Evolutionary conservation across 2,113 vertebrate genomes (phyloP), one percentile per base, ranked within the genome.

Genomic region (Rhea americana): DNA sequence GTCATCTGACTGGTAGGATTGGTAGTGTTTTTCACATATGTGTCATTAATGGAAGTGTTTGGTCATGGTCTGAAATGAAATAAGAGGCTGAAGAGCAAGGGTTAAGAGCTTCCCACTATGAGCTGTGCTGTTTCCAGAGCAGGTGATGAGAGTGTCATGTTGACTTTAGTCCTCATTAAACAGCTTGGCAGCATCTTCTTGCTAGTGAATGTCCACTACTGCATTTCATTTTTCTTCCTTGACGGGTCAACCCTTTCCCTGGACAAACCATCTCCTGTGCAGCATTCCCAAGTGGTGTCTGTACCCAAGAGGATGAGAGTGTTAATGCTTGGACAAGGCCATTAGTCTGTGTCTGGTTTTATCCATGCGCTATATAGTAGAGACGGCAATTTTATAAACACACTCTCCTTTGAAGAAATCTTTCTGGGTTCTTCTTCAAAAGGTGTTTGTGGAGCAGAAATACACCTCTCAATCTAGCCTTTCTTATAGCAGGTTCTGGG

Each of bases 371-470:
- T 12, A 10, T n/a, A 3, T 37, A 61, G 67, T 30, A 45, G 41
- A 59, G 15, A 3, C 1, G 1, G 5, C n/a, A 17, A 1, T 39
- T 72, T 89, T 78, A 35, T 67, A 82, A 85, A 18, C 6, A 13
- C 9, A 21, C 93, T 82, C 24, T 35, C 62, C 1, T 0, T 22
- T 41, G 56, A 55, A 79, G 67, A 43, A 63, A 7, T 19, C 13
- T 35, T 43, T 73, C 26, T 77, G 58, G 24, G 7, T 59, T 79
- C 5, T 8, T 63, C 45, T 72, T 78, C 37, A 55, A 58, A 53
- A 32, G 61, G 50, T 37, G 80, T 85, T 45, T 82, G 39, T 65
- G n/a, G 25, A 77, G n/a, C 53, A 92, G 62, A 86, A 91, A 55
- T 63, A 35, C 3, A 58, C 32, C 28, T 65, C 21, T 85, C 13